Base-by-base conservation (phyloP, 2,888 invertebrate species). In the Creontiades dilutus region DNA sequence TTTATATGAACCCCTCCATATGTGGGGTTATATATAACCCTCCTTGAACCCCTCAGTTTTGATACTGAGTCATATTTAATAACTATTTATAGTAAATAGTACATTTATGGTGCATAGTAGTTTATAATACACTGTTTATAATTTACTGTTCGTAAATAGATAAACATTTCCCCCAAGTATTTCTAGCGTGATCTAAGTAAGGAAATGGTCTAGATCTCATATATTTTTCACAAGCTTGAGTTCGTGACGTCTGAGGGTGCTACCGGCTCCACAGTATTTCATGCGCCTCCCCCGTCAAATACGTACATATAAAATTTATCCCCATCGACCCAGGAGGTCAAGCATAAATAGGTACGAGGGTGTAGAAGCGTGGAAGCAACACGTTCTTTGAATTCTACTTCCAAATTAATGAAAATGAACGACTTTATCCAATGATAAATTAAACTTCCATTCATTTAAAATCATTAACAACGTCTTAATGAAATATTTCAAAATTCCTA, bases 181-280 rank as follows among this genome's bases (percentile, higher is more conserved):
- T 14, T 57, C 14, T n/a, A n/a, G 16, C 57, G 16, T 57, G 57
- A 57, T 16, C 57, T 16, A 16, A 16, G 14, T 7, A n/a, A n/a
- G 57, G n/a, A 16, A 57, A n/a, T 14, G 16, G 16, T 57, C 57
- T 52, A 12, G 52, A 16, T 12, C 14, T 52, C 0, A 68, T 68
- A 5, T 68, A 68, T 27, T n/a, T 68, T 27, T 68, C 68, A 68
- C 19, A 2, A 4, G 4, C 27, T 3, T 7, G 23, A 23, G 68
- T 68, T 68, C 68, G 68, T 68, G 68, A 68, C 68, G 57, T 57
- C 57, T 57, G 16, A n/a, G 16, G 11, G 23, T n/a, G 68, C 68
- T 23, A 2, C 11, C 7, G 13, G 68, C 68, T 68, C 12, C 23
- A 7, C 19, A 3, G 68, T 68, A 68, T 68, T 68, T 68, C 68